A percentile compares a stretch with the other conserved stretches of the same genome.
phyloP scores from a whole-genome alignment of 2,888 invertebrate species.

The Mimumesa dahlbomi region DNA sequence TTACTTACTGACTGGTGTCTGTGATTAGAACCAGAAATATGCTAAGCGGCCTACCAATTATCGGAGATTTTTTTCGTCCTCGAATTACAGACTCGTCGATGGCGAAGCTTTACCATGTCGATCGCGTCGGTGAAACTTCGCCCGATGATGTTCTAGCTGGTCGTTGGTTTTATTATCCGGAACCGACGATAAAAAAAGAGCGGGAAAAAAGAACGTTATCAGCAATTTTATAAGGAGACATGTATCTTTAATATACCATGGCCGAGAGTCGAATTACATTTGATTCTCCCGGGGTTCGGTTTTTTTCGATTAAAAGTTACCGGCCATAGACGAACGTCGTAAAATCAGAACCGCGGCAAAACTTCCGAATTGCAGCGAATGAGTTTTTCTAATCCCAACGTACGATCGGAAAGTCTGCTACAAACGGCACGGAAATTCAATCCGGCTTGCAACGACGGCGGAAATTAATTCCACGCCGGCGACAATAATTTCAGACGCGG shows the following conservation, averaged over 20 bases:
- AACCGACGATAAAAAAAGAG: no score
- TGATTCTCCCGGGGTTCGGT: neutral
- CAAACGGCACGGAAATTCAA: slow-evolving; percentile 62
- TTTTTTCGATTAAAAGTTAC: slow-evolving; percentile 53
- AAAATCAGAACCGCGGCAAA: slow-evolving; percentile 56
- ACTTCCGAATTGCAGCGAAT: slow-evolving; percentile 45
- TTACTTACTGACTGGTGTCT: slow-evolving; percentile 71
- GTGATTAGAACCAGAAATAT: slow-evolving; percentile 76
- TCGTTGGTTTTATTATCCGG: no score
- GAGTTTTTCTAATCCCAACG: slow-evolving; percentile 60
- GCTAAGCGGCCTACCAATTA: slow-evolving; percentile 74
- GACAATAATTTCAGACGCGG: slow-evolving; percentile 75
- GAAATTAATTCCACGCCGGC: slow-evolving; percentile 77
- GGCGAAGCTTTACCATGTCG: neutral
- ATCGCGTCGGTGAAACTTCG: neutral
- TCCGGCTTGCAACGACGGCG: slow-evolving; percentile 53
- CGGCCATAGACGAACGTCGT: slow-evolving; percentile 32
- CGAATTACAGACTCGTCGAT: slow-evolving; percentile 38
- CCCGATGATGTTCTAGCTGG: no score
- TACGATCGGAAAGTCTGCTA: slow-evolving; percentile 42
- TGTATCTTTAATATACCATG: no score
- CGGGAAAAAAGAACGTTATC: no score
- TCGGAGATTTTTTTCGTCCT: slow-evolving; percentile 62
- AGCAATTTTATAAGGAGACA: no score
- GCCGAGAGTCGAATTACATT: no score